These are phyloP conservation scores for Oopsacas minuta DNA, from an alignment of 37 sponge, comb jelly and placozoan species.

Conservation along the genomic window DNA sequence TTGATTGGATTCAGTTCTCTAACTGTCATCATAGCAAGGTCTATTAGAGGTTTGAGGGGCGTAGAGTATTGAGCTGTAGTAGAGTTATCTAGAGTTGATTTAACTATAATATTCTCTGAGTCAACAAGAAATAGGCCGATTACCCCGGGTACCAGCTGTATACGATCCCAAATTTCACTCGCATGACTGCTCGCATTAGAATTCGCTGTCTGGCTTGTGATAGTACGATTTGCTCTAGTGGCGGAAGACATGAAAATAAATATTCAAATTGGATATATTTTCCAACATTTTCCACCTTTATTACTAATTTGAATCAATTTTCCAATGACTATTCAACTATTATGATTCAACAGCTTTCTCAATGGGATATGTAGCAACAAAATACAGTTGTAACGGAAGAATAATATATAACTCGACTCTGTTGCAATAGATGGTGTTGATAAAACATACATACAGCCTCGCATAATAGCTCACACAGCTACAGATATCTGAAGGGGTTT, in stretches of 20 bases:
- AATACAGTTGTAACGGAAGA: no score
- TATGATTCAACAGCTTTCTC: neutral
- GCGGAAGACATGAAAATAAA: neutral
- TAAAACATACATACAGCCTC: no score
- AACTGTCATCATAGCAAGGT: neutral
- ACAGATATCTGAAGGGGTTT: no score
- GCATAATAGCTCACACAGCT: no score
- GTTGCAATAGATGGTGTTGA: no score
- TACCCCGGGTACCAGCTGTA: neutral
- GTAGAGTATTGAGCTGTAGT: slow-evolving; percentile 2
- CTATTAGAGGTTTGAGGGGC: neutral
- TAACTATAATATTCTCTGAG: neutral
- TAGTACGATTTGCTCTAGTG: neutral
- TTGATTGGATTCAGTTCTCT: neutral
- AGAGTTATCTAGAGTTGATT: slow-evolving; percentile 1
- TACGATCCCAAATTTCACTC: neutral
- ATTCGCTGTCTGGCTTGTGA: neutral
- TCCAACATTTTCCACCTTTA: neutral
- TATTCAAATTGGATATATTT: no score
- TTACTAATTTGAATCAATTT: neutral
- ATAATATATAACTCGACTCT: no score
- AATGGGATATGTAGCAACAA: no score
- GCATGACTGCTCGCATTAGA: neutral
- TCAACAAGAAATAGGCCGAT: neutral
- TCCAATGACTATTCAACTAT: neutral